Percentiles rank a stretch among this genome's conserved stretches.
Conservation (phyloP, 2,113 vertebrate genomes). For the Mus pahari region DNA sequence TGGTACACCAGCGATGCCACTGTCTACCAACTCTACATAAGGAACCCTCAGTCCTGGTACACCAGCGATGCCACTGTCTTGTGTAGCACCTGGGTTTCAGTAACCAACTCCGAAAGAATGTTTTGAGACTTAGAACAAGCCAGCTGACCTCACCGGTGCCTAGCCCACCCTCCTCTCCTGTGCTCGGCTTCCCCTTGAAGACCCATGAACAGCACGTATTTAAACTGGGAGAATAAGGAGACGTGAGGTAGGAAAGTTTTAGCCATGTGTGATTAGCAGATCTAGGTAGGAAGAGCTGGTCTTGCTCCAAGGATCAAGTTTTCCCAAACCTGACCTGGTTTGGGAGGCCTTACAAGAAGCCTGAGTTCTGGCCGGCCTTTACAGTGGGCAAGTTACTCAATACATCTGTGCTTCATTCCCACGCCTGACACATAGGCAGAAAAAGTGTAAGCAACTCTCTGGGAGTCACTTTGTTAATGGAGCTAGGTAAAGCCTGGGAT, state of each 20-base stretch:
- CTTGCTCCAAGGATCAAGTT: background rate
- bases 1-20: background rate
- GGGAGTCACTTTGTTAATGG: background rate
- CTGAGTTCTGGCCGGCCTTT: background rate
- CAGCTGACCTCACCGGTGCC: background rate
- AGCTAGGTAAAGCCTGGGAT: background rate
- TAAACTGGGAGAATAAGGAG: background rate
- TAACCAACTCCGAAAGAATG: background rate
- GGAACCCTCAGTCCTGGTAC: background rate
- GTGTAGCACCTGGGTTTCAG: background rate
- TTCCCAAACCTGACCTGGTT: slow-evolving; percentile 25
- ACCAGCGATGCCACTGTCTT: background rate
- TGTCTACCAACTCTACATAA: background rate
- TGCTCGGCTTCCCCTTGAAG: background rate
- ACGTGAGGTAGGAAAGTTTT: background rate
- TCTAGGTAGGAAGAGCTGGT: background rate
- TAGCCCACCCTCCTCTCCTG: background rate
- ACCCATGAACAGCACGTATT: background rate
- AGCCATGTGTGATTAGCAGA: background rate
- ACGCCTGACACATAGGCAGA: background rate
- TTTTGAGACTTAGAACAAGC: background rate
- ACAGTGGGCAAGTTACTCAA: background rate
- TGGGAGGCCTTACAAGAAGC: background rate
- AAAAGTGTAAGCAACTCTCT: background rate
- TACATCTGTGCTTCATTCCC: background rate